Conservation (phyloP, 2,797 vertebrate genomes). For the Myotis myotis region DNA sequence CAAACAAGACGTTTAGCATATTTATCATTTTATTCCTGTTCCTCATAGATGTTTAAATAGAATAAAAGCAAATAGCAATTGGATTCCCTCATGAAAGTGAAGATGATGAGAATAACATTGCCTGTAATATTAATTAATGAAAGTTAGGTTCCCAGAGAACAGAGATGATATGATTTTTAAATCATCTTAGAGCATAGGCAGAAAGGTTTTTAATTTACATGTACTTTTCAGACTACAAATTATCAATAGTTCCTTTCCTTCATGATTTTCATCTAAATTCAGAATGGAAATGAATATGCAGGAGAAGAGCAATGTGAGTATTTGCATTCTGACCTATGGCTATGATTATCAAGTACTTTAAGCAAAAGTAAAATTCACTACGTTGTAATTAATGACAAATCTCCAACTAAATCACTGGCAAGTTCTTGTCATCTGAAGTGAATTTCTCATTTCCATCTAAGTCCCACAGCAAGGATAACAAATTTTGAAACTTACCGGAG, state of each 20-base stretch:
- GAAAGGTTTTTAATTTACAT: not conserved
- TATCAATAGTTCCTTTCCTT: not conserved
- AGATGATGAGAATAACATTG: not conserved
- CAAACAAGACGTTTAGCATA: constrained; percentile 69
- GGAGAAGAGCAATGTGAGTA: not conserved
- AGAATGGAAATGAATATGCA: not conserved
- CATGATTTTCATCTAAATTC: constrained; percentile 23
- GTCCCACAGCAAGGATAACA: not conserved
- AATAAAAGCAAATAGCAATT: constrained; percentile 69
- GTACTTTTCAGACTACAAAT: not conserved
- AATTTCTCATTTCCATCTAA: not conserved
- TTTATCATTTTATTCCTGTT: constrained; percentile 75
- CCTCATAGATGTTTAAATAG: not conserved
- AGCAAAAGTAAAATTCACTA: constrained; percentile 35
- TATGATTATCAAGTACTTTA: not conserved
- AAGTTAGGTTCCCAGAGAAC: constrained; percentile 18
- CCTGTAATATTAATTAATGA: constrained; percentile 49
- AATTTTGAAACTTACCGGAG: not conserved
- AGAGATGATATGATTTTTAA: constrained; percentile 4
- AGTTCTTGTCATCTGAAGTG: constrained; percentile 1
- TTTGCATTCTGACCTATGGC: not conserved
- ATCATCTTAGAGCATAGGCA: not conserved
- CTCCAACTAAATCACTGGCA: not conserved
- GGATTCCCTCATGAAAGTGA: not conserved
- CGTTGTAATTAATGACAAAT: constrained; percentile 13